A percentile compares a stretch with the other conserved stretches of the same genome.
phyloP scores from a whole-genome alignment of 1,140 invertebrate genomes.

The Sycophaga agraensis region DNA sequence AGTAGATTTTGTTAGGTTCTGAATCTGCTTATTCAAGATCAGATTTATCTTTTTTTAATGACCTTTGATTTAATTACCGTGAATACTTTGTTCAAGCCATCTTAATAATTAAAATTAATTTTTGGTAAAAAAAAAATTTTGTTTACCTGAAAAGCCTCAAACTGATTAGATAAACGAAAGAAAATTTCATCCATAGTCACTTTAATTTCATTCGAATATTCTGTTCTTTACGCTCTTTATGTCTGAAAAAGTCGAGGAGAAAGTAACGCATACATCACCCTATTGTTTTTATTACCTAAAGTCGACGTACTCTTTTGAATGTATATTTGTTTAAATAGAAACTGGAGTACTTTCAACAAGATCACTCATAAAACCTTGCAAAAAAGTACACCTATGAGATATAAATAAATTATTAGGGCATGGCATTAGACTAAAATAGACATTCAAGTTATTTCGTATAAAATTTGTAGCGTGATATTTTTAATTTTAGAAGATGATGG shows the following conservation, averaged over 20 bases:
- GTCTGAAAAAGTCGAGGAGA: no score
- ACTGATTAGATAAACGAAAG: constrained; percentile 47
- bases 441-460: background rate
- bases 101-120: background rate
- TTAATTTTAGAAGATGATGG: constrained; percentile 1
- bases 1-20: background rate
- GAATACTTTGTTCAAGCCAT: background rate
- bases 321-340: no score
- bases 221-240: no score
- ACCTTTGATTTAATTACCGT: background rate
- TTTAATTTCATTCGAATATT: constrained; percentile 2
- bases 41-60: background rate
- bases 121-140: no score
- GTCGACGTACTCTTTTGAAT: no score
- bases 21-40: background rate
- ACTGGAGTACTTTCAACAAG: no score
- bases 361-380: no score
- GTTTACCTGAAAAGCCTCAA: constrained; percentile 52
- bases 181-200: constrained; percentile 54
- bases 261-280: no score
- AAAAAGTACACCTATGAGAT: no score
- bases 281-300: no score
- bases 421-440: constrained; percentile 49
- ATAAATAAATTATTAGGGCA: constrained; percentile 57
- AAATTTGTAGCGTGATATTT: constrained; percentile 4